Percentiles rank a stretch among this genome's conserved stretches.
Evolutionary conservation across 2,113 vertebrate species (phyloP).

Genomic region (Theristicus caerulescens): DNA sequence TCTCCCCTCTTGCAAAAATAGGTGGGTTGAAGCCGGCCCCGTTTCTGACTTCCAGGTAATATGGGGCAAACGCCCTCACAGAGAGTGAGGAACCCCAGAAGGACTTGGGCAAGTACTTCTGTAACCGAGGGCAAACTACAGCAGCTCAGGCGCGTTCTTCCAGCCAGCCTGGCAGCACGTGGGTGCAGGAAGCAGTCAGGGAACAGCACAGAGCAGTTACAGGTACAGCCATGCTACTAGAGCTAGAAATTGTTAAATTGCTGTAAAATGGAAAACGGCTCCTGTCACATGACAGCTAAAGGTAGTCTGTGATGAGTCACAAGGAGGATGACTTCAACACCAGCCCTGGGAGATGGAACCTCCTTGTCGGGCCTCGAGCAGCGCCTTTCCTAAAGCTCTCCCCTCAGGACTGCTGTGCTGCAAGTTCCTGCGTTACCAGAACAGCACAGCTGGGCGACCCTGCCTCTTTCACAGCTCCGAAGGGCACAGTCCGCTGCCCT

Average conservation of each 20-base stretch:
- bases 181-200: neutral
- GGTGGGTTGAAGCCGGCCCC: too few relatives aligned
- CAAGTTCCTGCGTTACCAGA: neutral
- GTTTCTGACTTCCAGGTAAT: neutral
- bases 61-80: neutral
- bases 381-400: neutral
- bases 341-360: neutral
- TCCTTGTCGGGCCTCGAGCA: neutral
- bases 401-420: neutral
- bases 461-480: too few relatives aligned
- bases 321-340: neutral
- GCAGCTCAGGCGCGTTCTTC: neutral
- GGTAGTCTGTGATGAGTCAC: neutral
- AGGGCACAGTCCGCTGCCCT: too few relatives aligned
- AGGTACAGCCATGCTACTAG: rapidly evolving
- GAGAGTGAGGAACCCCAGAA: too few relatives aligned
- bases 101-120: neutral
- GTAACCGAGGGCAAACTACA: too few relatives aligned
- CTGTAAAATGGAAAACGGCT: neutral
- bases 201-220: neutral
- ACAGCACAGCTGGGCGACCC: rapidly evolving
- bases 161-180: rapidly evolving
- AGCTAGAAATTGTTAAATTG: neutral
- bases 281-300: rapidly evolving
- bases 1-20: neutral